phyloP scores from a whole-genome alignment of 2,797 vertebrate genomes.

The Arnoldichthys spilopterus region DNA sequence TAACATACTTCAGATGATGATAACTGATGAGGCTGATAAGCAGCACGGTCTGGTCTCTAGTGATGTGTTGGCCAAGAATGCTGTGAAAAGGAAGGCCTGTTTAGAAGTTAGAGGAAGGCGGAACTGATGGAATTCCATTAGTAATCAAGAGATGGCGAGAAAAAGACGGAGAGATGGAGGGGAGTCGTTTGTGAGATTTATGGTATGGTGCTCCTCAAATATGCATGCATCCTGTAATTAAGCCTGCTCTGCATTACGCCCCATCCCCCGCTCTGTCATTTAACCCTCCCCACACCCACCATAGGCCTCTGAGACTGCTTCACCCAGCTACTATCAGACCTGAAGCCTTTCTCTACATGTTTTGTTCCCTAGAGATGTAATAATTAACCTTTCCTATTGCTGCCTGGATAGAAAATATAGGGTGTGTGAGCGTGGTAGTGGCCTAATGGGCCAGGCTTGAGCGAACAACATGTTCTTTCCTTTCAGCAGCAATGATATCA shows the following conservation, averaged over 20 bases:
- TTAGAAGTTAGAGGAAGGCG: conserved; percentile 21
- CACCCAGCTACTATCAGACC: conserved; percentile 21
- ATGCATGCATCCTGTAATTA: conserved; percentile 85
- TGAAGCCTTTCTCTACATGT: conserved; percentile 24
- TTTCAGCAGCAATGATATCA: background rate
- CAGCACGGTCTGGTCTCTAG: background rate
- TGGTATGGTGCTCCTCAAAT: conserved; percentile 74
- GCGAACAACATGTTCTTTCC: background rate
- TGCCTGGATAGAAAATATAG: conserved; percentile 14
- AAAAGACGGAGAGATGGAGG: conserved; percentile 57
- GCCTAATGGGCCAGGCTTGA: background rate
- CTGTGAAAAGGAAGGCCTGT: background rate
- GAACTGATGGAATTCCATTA: conserved; percentile 35
- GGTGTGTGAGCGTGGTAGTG: background rate
- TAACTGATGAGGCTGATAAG: conserved; percentile 11
- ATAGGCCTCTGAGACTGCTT: conserved; percentile 29
- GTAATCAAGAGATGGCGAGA: conserved; percentile 7
- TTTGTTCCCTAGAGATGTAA: conserved; percentile 32
- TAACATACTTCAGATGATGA: background rate
- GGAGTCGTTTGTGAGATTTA: conserved; percentile 78
- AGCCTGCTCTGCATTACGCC: conserved; percentile 71
- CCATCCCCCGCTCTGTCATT: conserved; percentile 58
- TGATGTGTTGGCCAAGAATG: conserved; percentile 17
- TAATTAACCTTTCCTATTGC: conserved; percentile 51
- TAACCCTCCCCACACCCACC: conserved; percentile 41